Evolutionary conservation across 2,888 invertebrate species (phyloP), one percentile per base, ranked within the genome.

Genomic region (Trichacis sp.): DNA sequence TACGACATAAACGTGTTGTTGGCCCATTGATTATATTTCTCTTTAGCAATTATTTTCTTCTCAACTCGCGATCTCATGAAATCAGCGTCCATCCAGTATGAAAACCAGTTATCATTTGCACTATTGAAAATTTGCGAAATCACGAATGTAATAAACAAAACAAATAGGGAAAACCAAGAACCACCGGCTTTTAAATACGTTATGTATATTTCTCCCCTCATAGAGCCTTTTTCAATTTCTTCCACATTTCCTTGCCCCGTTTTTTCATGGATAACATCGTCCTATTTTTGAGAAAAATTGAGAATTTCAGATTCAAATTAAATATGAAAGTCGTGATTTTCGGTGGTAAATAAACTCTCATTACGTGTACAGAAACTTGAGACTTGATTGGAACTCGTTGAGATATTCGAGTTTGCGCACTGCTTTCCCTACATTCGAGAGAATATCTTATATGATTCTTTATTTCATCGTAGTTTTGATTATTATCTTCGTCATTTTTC

Each of bases 101-200:
- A 91, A 0, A 93, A 86, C 87, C 92, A 94, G 73, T 88, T 93
- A 75, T 94, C 94, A 0, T 89, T 87, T 0, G 88, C 88, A 12
- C 91, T 91, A 0, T 90, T 89, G 15, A 88, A 83, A 0, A 85
- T 80, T 77, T 93, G 92, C 0, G 91, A 87, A 1, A 90, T 50
- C 0, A 90, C n/a, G 42, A 91, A 87, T 0, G 89, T 79, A 0
- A 87, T 3, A 0, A 88, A 30, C 0, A 91, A 86, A 0, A 87
- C 46, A 0, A 78, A 9, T 0, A 91, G 84, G 0, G 87, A 78
- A 42, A 82, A 85, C 66, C 87, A 85, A n/a, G 90, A 91, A 1
- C 89, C 86, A 9, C 90, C 88, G 1, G 86, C 83, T 1, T 76
- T 75, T 33, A 88, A 86, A 72, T 88, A 88, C 45, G 81, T 76